A percentile compares a stretch with the other conserved stretches of the same genome.
Evolutionary conservation across 2,113 vertebrate species (phyloP).

Genomic region (Emydocephalus ijimae): DNA sequence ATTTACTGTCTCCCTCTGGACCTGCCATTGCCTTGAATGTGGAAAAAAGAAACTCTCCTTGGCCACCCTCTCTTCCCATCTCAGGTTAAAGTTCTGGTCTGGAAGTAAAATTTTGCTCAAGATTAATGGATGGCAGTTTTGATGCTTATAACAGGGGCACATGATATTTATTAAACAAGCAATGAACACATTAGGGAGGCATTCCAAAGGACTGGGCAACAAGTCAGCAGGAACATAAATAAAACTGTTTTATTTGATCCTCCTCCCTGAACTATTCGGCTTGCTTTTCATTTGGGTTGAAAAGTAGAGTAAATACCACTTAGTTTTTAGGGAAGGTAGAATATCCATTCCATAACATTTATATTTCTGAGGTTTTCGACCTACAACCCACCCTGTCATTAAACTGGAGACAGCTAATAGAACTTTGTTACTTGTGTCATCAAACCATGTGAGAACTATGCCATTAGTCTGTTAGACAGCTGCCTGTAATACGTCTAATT

Average conservation of each 20-base stretch:
- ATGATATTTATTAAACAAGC: constrained; percentile 68
- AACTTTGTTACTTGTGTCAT: background rate
- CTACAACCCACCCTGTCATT: background rate
- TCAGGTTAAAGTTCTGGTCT: constrained; percentile 62
- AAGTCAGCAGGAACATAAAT: constrained; percentile 38
- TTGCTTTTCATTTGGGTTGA: constrained; percentile 28
- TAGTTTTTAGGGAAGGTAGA: background rate
- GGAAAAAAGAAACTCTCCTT: constrained; percentile 73
- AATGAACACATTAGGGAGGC: constrained; percentile 60
- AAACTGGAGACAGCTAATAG: background rate
- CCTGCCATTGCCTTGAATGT: constrained; percentile 83
- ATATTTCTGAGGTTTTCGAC: background rate
- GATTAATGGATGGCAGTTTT: constrained; percentile 80
- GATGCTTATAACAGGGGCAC: constrained; percentile 76
- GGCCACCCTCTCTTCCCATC: constrained; percentile 48
- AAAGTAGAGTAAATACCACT: background rate
- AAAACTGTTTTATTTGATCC: background rate
- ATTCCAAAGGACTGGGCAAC: constrained; percentile 44
- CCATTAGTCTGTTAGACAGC: background rate
- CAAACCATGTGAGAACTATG: background rate
- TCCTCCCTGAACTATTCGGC: background rate
- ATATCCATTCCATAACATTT: background rate
- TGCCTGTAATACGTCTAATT: background rate
- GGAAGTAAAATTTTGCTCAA: constrained; percentile 78
- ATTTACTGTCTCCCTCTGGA: constrained; percentile 93